Conservation (phyloP, 1,140 invertebrate species). For the Micrasema longulum region DNA sequence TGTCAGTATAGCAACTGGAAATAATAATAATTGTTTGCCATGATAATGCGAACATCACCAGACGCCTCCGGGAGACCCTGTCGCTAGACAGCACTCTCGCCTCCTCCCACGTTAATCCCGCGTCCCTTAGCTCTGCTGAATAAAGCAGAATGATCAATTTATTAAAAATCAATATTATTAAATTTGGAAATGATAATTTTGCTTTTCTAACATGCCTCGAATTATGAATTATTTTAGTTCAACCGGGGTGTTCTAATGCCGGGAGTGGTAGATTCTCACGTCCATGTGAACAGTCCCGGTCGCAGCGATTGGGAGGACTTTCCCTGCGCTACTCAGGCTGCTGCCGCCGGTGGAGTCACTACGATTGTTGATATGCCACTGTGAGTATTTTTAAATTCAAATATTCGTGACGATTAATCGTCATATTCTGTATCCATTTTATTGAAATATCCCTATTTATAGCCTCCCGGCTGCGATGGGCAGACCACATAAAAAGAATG, state of each 20-base stretch:
- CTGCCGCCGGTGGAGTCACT: slow-evolving; percentile 79
- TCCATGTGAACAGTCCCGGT: slow-evolving; percentile 90
- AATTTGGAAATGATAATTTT: background rate
- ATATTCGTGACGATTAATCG: no score
- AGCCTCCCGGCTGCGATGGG: no score
- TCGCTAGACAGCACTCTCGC: no score
- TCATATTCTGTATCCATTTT: no score
- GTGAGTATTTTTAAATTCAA: no score
- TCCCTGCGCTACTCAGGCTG: slow-evolving; percentile 75
- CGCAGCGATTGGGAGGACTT: slow-evolving; percentile 80
- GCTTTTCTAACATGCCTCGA: background rate
- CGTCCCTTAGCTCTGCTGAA: no score
- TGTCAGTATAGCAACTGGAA: no score
- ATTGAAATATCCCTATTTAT: no score
- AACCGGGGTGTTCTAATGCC: slow-evolving; percentile 78
- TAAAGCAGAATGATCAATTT: background rate
- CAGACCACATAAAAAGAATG: no score
- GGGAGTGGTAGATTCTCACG: slow-evolving; percentile 89
- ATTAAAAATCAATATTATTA: background rate
- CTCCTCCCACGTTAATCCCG: no score
- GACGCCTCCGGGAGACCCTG: no score
- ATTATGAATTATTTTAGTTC: slow-evolving; percentile 59
- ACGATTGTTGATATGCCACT: slow-evolving; percentile 82
- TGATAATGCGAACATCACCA: background rate
- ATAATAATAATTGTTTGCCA: background rate